phyloP scores from a whole-genome alignment of 1,140 invertebrate genomes.

The Hyles euphorbiae region DNA sequence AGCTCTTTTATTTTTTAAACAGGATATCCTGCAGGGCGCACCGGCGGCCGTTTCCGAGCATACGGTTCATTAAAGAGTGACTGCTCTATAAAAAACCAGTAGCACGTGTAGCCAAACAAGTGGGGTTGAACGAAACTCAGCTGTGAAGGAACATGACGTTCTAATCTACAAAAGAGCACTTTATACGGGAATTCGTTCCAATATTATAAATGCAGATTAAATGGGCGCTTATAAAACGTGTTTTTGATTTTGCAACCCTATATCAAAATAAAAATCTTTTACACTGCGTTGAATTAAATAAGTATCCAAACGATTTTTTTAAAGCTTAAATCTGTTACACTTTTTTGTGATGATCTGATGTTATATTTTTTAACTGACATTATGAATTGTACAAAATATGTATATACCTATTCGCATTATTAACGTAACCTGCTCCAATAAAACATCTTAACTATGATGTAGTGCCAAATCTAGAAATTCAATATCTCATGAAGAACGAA shows the following conservation, averaged over 20 bases:
- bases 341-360: too few relatives aligned
- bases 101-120: conserved; percentile 49
- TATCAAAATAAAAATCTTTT: neutral
- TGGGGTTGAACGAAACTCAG: conserved; percentile 26
- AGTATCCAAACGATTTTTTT: too few relatives aligned
- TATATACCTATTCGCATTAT: too few relatives aligned
- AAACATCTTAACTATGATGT: too few relatives aligned
- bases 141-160: neutral
- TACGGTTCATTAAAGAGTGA: conserved; percentile 58
- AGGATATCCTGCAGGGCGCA: conserved; percentile 66
- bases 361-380: too few relatives aligned
- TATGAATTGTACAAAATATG: too few relatives aligned
- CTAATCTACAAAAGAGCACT: conserved; percentile 4
- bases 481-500: too few relatives aligned
- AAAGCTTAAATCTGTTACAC: too few relatives aligned
- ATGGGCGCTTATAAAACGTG: too few relatives aligned
- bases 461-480: too few relatives aligned
- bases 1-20: conserved; percentile 72
- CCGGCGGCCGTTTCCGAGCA: conserved; percentile 52
- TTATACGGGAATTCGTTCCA: neutral
- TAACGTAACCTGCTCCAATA: too few relatives aligned
- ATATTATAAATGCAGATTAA: neutral
- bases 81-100: conserved; percentile 44
- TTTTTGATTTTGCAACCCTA: too few relatives aligned
- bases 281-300: neutral